Evolutionary conservation across 2,888 invertebrate species (phyloP), one percentile per base, ranked within the genome.

Genomic region (Meliscaeva auricollis): DNA sequence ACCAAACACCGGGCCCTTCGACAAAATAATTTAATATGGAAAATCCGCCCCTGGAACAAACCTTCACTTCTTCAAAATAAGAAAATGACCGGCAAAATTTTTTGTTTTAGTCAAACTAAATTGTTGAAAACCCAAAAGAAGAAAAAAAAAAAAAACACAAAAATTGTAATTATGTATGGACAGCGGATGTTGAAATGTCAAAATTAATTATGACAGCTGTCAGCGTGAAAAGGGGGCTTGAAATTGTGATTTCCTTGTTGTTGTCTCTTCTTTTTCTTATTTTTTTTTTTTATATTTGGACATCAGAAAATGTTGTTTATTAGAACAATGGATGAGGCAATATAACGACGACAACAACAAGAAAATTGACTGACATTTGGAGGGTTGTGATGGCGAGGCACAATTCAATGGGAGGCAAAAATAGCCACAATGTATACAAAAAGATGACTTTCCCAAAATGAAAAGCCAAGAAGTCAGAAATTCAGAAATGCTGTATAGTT

Each of bases 131-230:
- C 41, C n/a, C 41, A 15, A 35, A 26, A 46, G 30, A 3, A 52
- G 7, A 22, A 46, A 56, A 32, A 26, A 15, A 41, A 62, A 11
- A 66, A 30, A 30, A 73, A 60, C 35, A 32, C 76, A 52, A 62
- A 50, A 64, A 15, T 64, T 46, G 38, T 82, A 83, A 78, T 83
- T 83, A 76, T 81, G 69, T 80, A 85, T 85, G 80, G 80, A 85
- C 76, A 80, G 73, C 85, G 85, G 85, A 85, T 85, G 85, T 85
- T 81, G 69, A 89, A 90, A 89, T 90, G 91, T 91, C 91, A 90
- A 90, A 91, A 91, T 91, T 91, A 91, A 91, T 91, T 91, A 91
- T 91, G 92, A 91, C 91, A 91, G 92, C 92, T 91, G 91, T 91
- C 92, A 90, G 91, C 89, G 89, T 88, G 89, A 81, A 76, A 70